Evolutionary conservation across 1,140 invertebrate species (phyloP), one percentile per base, ranked within the genome.

Genomic region (Pseudachorutes palmiensis): DNA sequence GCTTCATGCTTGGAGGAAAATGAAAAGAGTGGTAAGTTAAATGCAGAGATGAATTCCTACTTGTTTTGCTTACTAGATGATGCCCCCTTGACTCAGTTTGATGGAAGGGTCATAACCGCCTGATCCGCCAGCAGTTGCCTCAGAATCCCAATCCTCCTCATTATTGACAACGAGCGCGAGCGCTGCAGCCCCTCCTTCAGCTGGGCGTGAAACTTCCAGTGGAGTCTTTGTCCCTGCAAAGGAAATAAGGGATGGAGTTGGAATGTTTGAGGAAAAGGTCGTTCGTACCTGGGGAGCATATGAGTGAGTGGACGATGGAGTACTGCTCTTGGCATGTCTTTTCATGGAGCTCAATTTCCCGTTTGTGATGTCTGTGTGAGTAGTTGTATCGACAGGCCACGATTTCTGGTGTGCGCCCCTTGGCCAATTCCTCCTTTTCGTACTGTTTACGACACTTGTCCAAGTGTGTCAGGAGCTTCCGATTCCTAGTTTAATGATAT

Each of bases 381-480:
- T 14, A 55, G 24, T 55, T 55, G 24, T 14, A 55, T 55, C 51
- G 51, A 26, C 51, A 55, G 24, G 51, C 51, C 24, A 55, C 51
- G 9, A 55, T 55, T 12, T 55, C 51, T 55, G 51, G 51, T 55
- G 9, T 55, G 3, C 51, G 12, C 3, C 51, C 51, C 24, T 55
- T 55, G 24, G 51, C 51, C 5, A 5, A 5, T 22, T 55, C 51
- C 12, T 55, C 51, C 51, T 55, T 55, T 22, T 55, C 51, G 24
- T 55, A 55, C 24, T 55, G 51, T 24, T 55, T 55, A 5, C 51
- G 9, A 55, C 51, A 55, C 24, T 55, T 55, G 51, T 55, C 51
- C 12, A 55, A 22, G 51, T 55, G 51, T 9, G 51, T 55, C 9
- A 55, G 9, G 9, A 14, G 51, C 24, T 55, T 55, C 12, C 24